Evolutionary conservation across 2,797 vertebrate genomes (phyloP), one percentile per base, ranked within the genome.

Genomic region (Sebastes trivittatus): DNA sequence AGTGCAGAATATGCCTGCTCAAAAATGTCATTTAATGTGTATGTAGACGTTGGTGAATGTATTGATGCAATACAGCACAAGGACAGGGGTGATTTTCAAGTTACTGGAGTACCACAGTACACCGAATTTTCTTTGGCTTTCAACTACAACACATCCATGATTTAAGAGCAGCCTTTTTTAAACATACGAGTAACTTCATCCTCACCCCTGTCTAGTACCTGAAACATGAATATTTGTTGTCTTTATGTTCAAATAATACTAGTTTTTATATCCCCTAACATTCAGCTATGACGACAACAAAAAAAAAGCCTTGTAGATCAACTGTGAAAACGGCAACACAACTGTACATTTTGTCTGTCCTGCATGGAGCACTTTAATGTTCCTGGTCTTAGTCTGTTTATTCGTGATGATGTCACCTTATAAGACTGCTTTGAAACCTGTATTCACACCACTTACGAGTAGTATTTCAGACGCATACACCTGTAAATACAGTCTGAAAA

Each of bases 331-430:
- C 72, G 5, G 73, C 81, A 76, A 90, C 88, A 80, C 86, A 83
- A 55, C 60, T 94, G 91, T 93, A 91, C 91, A 93, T 93, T 92
- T 85, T 70, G 94, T 94, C 91, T 88, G 93, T 94, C 93, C 93
- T 95, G 95, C 94, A 95, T 95, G 93, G 93, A 95, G 94, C 94
- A 94, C 94, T 95, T 95, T 95, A 94, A 94, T 93, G 93, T 94
- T 93, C 91, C 91, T 89, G 85, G 90, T 92, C 87, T 89, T 89
- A 85, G 84, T 92, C 89, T 89, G 88, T 94, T 90, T 92, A 80
- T 91, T 87, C 52, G 91, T 93, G 87, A 83, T 80, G 82, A 88
- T 75, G 88, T 92, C 91, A 93, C 81, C 78, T 84, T 85, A 80
- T 91, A 83, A 54, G 78, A 86, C 85, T 82, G 85, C 89, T 90